These are phyloP conservation scores for Saguinus midas DNA, from an alignment of 2,113 vertebrate genomes.

Conservation along the genomic window DNA sequence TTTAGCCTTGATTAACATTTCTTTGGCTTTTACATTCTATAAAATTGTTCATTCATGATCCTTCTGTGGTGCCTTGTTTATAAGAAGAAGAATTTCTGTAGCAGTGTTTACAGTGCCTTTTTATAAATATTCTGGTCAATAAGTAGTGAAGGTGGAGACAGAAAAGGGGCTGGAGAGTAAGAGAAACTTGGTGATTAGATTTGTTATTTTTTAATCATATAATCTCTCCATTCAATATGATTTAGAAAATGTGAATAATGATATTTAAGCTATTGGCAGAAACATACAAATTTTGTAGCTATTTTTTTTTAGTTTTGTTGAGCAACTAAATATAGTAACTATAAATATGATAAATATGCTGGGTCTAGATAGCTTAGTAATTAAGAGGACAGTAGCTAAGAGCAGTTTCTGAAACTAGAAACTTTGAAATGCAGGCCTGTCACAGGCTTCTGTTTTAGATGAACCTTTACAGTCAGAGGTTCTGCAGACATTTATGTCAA, in stretches of 20 bases:
- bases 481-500: neutral
- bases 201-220: neutral
- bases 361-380: neutral
- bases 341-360: neutral
- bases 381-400: neutral
- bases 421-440: neutral
- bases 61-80: neutral
- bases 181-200: neutral
- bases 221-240: neutral
- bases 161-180: neutral
- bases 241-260: neutral
- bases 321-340: neutral
- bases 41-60: neutral
- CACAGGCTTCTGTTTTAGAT: neutral
- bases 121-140: neutral
- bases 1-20: constrained; percentile 13
- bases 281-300: neutral
- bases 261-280: neutral
- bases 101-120: neutral
- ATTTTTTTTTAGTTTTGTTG: neutral
- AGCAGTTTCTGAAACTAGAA: neutral
- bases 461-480: neutral
- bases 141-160: neutral
- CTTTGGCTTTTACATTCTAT: neutral
- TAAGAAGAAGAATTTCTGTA: too few species aligned